These are phyloP conservation scores for Liodrosophila aerea DNA, from an alignment of 2,888 invertebrate genomes.

Conservation along the genomic window DNA sequence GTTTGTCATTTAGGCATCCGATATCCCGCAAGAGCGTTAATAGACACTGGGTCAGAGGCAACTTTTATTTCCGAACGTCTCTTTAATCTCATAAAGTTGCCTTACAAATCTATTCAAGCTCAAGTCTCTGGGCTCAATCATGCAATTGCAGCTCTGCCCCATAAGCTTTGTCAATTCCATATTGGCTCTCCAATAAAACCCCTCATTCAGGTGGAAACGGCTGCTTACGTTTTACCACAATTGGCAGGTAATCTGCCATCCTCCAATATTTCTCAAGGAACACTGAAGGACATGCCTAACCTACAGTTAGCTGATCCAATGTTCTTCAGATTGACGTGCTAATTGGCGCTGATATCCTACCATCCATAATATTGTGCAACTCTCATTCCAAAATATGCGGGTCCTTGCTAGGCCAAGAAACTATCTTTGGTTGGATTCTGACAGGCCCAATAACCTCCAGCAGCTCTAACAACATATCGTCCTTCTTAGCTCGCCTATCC, in stretches of 20 bases:
- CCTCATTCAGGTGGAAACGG: slow-evolving; percentile 6
- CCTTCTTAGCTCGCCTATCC: slow-evolving; percentile 9
- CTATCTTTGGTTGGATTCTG: slow-evolving; percentile 2
- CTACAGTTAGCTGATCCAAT: slow-evolving; percentile 11
- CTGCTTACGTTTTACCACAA: slow-evolving; percentile 20
- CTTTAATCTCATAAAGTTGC: slow-evolving; percentile 16
- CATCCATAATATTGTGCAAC: background rate
- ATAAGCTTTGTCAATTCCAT: slow-evolving; percentile 11
- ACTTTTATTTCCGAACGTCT: slow-evolving; percentile 28
- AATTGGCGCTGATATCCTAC: slow-evolving; percentile 1
- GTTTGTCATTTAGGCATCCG: slow-evolving; percentile 13
- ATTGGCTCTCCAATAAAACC: background rate
- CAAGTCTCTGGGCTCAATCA: slow-evolving; percentile 13
- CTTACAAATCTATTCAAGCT: slow-evolving; percentile 9
- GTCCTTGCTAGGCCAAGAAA: slow-evolving; percentile 17
- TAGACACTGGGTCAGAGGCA: slow-evolving; percentile 29
- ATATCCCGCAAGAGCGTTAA: slow-evolving; percentile 19
- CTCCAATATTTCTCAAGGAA: background rate
- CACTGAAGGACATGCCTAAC: slow-evolving; percentile 1
- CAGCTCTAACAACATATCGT: background rate
- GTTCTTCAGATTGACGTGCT: slow-evolving; percentile 15
- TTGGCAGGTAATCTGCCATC: slow-evolving; percentile 23
- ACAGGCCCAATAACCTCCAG: slow-evolving; percentile 10
- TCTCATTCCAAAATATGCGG: slow-evolving; percentile 4
- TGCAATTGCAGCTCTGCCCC: slow-evolving; percentile 6